Percentiles rank a stretch among this genome's conserved stretches.
phyloP scores from a whole-genome alignment of 2,888 invertebrate genomes.

The Zygogramma bicolorata region DNA sequence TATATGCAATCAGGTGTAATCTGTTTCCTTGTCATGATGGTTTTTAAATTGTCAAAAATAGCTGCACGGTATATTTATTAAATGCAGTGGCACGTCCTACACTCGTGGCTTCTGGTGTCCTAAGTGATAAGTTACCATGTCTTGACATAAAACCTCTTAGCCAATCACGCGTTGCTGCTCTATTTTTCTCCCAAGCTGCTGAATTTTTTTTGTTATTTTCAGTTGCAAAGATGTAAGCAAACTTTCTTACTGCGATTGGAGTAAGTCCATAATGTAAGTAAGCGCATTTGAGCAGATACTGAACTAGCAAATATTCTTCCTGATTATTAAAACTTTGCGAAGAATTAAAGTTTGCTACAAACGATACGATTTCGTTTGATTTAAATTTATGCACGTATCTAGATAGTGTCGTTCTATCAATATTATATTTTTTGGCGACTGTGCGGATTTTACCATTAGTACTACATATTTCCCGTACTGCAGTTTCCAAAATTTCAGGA shows the following conservation, averaged over 20 bases:
- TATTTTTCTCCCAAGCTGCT: slow-evolving; percentile 10
- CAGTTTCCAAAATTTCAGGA: slow-evolving; percentile 13
- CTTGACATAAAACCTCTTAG: slow-evolving; percentile 10
- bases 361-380: slow-evolving; percentile 14
- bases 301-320: slow-evolving; percentile 11
- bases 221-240: slow-evolving; percentile 13
- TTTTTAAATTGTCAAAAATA: slow-evolving; percentile 9
- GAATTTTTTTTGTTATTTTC: slow-evolving; percentile 8
- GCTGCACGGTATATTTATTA: too few species aligned
- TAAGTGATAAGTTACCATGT: slow-evolving; percentile 7
- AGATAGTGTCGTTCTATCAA: slow-evolving; percentile 10
- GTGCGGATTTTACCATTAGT: slow-evolving; percentile 9
- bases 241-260: slow-evolving; percentile 12
- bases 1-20: neutral
- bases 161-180: slow-evolving; percentile 6
- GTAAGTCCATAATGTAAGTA: slow-evolving; percentile 11
- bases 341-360: slow-evolving; percentile 14
- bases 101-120: too few species aligned
- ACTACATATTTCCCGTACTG: slow-evolving; percentile 13
- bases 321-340: slow-evolving; percentile 10
- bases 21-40: slow-evolving; percentile 6
- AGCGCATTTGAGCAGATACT: slow-evolving; percentile 10
- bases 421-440: slow-evolving; percentile 6
- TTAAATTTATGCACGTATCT: neutral
- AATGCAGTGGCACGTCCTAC: too few species aligned